Conservation (phyloP, 2,113 vertebrate genomes). For the Coracopsis vasa region DNA sequence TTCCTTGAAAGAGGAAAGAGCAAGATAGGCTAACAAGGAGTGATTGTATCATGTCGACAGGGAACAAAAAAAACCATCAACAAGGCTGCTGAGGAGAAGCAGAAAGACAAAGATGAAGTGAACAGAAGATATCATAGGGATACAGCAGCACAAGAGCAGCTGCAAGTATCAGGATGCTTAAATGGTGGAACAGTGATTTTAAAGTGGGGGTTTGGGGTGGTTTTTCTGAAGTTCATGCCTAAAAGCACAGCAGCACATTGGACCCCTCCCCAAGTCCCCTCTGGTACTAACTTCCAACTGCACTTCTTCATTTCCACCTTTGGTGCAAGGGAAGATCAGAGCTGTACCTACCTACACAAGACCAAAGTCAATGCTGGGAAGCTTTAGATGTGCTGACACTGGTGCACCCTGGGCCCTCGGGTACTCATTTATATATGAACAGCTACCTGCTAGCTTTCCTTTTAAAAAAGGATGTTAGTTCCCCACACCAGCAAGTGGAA, state of each 20-base stretch:
- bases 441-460: background rate
- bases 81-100: background rate
- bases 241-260: background rate
- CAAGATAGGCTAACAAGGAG: constrained; percentile 35
- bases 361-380: rapidly evolving
- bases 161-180: background rate
- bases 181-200: background rate
- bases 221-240: background rate
- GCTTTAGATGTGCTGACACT: background rate
- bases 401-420: rapidly evolving
- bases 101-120: background rate
- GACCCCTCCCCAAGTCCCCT: background rate
- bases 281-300: background rate
- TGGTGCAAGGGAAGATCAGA: background rate
- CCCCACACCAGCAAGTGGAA: background rate
- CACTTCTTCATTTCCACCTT: background rate
- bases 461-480: background rate
- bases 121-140: background rate
- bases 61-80: background rate
- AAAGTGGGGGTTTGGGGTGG: background rate
- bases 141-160: background rate
- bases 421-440: background rate
- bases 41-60: background rate
- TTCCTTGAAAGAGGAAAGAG: constrained; percentile 42
- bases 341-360: background rate